Percentiles rank a stretch among this genome's conserved stretches.
phyloP scores from a whole-genome alignment of 2,888 invertebrate species.

The Oligia strigilis region DNA sequence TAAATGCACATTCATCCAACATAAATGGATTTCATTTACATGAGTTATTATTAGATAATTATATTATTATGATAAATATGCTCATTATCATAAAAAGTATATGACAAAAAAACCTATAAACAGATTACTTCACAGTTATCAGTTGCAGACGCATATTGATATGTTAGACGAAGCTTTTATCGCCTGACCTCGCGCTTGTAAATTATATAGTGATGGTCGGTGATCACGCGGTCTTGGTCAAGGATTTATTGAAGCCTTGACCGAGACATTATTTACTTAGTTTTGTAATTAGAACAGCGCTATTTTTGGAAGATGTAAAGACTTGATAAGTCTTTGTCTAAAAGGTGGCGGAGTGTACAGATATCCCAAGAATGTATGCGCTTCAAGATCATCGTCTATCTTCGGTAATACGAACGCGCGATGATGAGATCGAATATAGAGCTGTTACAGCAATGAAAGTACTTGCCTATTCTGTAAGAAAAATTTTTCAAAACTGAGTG shows the following conservation, averaged over 20 bases:
- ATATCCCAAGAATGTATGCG: background rate
- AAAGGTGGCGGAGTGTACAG: background rate
- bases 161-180: constrained; percentile 13
- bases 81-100: constrained; percentile 1
- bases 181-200: constrained; percentile 23
- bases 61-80: background rate
- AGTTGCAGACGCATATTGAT: constrained; percentile 3
- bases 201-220: constrained; percentile 15
- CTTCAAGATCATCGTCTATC: background rate
- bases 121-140: background rate
- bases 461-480: background rate
- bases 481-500: too few species aligned
- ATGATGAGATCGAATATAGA: background rate
- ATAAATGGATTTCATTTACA: constrained; percentile 2
- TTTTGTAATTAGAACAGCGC: background rate
- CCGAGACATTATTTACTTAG: constrained; percentile 2
- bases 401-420: background rate
- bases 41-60: background rate
- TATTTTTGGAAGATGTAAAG: background rate
- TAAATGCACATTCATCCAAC: constrained; percentile 2
- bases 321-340: background rate
- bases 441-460: too few species aligned
- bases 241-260: constrained; percentile 7
- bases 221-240: constrained; percentile 27
- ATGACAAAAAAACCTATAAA: background rate